Base-by-base conservation (phyloP, 2,797 vertebrate species). In the Brotula barbata region DNA sequence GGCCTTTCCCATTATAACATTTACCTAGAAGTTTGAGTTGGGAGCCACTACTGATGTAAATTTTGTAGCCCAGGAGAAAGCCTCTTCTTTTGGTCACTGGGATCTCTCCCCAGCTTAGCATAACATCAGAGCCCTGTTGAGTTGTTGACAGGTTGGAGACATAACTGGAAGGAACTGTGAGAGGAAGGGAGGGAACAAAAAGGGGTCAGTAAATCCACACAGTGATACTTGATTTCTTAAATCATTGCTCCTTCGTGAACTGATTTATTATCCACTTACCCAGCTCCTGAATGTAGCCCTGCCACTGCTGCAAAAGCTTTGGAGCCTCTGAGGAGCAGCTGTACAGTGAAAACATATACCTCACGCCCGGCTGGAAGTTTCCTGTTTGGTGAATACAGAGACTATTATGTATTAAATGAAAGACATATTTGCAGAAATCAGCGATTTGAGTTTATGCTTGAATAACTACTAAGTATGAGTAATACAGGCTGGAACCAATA, bases 331-430 rank as follows among this genome's bases (percentile, higher is more conserved):
- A 77, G 1, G 79, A 82, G 67, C 88, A 87, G 51, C 77, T 72
- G 60, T 90, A 92, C 43, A 93, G 28, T 7, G 88, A 92, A 33
- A 93, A 19, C 28, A 58, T 85, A 84, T 91, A 93, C 50, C 69
- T 86, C 80, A 90, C 85, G 23, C 92, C 92, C 0, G 81, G 77
- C 70, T 75, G 58, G 68, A 93, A 89, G 53, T 64, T 64, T 3
- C 2, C 92, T 93, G 64, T 3, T 56, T 34, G 49, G 40, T 1
- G 68, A 15, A 77, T 3, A 64, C 43, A 47, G 3, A 71, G 6
- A 73, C 39, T 7, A 23, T 41, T 5, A 52, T 28, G 46, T 31
- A 48, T 48, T 9, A 48, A 4, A 28, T 7, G n/a, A n/a, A n/a
- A n/a, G 7, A 7, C 14, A 48, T 48, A 21, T 48, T 48, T 22